Conservation (phyloP, 2,113 vertebrate genomes). For the Montifringilla adamsi region DNA sequence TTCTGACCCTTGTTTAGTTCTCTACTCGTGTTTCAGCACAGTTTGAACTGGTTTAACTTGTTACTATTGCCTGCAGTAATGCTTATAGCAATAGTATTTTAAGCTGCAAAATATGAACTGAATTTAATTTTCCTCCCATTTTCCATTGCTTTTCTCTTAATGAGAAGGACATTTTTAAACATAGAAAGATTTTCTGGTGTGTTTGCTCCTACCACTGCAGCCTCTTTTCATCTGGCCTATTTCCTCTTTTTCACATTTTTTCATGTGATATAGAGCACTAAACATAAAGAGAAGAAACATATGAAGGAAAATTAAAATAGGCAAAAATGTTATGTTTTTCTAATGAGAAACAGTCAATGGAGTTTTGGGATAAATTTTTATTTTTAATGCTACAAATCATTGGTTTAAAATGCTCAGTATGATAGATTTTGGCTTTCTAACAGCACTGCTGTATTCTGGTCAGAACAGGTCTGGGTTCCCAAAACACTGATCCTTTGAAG, state of each 20-base stretch:
- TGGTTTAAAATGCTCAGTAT: not conserved
- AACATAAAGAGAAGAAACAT: not conserved
- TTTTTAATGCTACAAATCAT: not conserved
- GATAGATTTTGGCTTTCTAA: not conserved
- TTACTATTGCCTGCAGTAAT: not conserved
- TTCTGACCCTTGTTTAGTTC: not conserved
- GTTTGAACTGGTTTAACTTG: not conserved
- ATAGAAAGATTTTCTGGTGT: not conserved
- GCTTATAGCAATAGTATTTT: not conserved
- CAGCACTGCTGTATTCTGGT: not conserved
- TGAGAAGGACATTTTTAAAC: not conserved
- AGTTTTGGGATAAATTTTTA: not conserved
- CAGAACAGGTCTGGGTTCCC: not conserved
- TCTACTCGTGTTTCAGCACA: not conserved
- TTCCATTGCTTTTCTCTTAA: not conserved
- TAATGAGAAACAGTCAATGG: not conserved
- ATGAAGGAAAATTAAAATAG: not conserved
- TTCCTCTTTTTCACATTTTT: not conserved
- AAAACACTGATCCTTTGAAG: not conserved
- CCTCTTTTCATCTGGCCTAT: not conserved
- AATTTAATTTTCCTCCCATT: not conserved
- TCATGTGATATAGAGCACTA: not conserved
- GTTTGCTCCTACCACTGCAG: not conserved
- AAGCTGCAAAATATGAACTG: not conserved
- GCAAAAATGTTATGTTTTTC: not conserved